These are phyloP conservation scores for Hozukius guyotensis DNA, from an alignment of 2,797 vertebrate species.

Conservation along the genomic window DNA sequence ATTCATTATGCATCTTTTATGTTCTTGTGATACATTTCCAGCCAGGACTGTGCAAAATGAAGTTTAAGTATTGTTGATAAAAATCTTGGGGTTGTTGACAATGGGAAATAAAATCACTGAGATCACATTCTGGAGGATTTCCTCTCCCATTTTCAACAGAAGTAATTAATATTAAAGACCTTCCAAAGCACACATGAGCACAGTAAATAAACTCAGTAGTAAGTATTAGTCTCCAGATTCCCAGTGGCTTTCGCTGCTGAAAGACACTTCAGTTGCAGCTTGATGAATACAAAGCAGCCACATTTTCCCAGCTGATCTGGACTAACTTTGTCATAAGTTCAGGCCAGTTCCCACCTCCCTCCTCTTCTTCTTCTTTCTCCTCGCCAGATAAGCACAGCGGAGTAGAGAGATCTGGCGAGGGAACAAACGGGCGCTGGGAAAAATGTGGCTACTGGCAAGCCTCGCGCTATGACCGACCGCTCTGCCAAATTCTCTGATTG, in stretches of 20 bases:
- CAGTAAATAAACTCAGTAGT: slow-evolving; percentile 19
- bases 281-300: slow-evolving; percentile 25
- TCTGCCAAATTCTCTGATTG: slow-evolving; percentile 44
- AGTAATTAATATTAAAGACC: background rate
- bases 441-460: slow-evolving; percentile 44
- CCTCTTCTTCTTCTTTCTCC: background rate
- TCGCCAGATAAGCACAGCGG: slow-evolving; percentile 49
- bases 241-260: background rate
- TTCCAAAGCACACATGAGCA: background rate
- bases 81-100: background rate
- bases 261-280: background rate
- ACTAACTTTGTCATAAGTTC: slow-evolving; percentile 41
- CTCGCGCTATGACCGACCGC: background rate
- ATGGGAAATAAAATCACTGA: background rate
- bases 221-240: slow-evolving; percentile 18
- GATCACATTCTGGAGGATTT: background rate
- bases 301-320: slow-evolving; percentile 56
- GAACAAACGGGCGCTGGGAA: slow-evolving; percentile 31
- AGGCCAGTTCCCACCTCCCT: slow-evolving; percentile 25
- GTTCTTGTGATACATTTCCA: background rate
- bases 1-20: background rate
- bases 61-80: background rate
- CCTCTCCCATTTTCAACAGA: background rate
- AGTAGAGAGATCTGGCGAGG: slow-evolving; percentile 38
- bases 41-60: background rate